Conservation (phyloP, 1,140 invertebrate genomes). For the Venturia canescens region DNA sequence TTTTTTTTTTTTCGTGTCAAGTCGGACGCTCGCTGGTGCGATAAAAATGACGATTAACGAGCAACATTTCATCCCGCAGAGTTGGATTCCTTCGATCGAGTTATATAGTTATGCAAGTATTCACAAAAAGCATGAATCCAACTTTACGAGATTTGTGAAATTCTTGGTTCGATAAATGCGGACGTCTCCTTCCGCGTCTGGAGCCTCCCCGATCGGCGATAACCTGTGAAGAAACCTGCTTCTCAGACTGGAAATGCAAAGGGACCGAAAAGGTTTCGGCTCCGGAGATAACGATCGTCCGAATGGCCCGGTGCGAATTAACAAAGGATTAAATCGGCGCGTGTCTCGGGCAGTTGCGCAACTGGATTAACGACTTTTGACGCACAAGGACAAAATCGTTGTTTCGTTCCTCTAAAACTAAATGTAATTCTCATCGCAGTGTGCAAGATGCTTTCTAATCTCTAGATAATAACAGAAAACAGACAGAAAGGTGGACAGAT, state of each 20-base stretch:
- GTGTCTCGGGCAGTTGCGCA: not conserved
- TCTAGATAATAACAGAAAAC: not conserved
- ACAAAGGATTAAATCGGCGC: not conserved
- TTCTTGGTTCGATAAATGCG: not conserved
- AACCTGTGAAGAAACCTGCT: no score
- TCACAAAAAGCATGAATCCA: no score
- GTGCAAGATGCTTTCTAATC: not conserved
- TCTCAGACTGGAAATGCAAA: not conserved
- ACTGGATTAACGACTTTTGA: not conserved
- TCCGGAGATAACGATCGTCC: not conserved
- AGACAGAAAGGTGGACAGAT: conserved; percentile 1
- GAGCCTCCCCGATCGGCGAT: no score
- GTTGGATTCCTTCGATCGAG: not conserved
- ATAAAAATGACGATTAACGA: conserved; percentile 17
- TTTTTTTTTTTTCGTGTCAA: conserved; percentile 9
- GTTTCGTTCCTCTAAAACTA: not conserved
- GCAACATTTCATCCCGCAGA: not conserved
- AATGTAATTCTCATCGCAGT: conserved; percentile 8
- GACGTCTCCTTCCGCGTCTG: not conserved
- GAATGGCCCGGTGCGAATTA: not conserved
- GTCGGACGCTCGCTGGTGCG: not conserved
- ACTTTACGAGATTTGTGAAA: not conserved
- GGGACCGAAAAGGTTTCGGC: not conserved
- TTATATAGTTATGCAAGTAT: no score
- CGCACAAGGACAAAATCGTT: not conserved